Evolutionary conservation across 2,113 vertebrate species (phyloP).

Genomic region (Pica pica): DNA sequence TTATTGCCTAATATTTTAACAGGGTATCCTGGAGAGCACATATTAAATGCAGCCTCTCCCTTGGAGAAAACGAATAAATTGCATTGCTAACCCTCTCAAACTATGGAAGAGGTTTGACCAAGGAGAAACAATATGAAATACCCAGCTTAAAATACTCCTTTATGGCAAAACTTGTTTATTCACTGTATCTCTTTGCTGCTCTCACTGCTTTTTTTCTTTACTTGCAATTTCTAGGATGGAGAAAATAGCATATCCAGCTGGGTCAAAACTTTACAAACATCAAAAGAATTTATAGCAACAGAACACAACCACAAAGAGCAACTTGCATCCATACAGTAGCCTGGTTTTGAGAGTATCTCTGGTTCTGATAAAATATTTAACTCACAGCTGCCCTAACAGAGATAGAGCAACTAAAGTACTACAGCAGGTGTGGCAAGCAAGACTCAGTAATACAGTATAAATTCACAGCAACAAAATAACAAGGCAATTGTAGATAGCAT

Average conservation of each 20-base stretch:
- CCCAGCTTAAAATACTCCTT: not conserved
- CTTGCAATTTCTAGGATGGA: not conserved
- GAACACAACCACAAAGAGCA: not conserved
- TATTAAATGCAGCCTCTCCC: constrained; percentile 38
- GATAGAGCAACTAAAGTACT: not conserved
- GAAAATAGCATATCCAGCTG: constrained; percentile 26
- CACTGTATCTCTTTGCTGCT: not conserved
- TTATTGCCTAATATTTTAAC: constrained; percentile 64
- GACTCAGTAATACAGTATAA: not conserved
- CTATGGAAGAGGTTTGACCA: not conserved
- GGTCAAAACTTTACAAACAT: not conserved
- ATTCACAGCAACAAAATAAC: not conserved
- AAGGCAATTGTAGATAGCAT: not conserved
- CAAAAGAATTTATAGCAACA: constrained; percentile 2
- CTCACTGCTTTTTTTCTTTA: not conserved
- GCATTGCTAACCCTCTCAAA: not conserved
- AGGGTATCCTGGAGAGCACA: constrained; percentile 3
- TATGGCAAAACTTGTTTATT: constrained; percentile 22
- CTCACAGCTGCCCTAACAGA: not conserved
- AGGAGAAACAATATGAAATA: not conserved
- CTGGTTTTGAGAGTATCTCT: not conserved
- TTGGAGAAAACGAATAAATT: constrained; percentile 39
- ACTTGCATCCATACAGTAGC: not conserved
- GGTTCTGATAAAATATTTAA: constrained; percentile 7
- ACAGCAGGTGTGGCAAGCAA: not conserved